Conservation (phyloP, 2,113 vertebrate genomes). For the Paracyprichromis sp. region DNA sequence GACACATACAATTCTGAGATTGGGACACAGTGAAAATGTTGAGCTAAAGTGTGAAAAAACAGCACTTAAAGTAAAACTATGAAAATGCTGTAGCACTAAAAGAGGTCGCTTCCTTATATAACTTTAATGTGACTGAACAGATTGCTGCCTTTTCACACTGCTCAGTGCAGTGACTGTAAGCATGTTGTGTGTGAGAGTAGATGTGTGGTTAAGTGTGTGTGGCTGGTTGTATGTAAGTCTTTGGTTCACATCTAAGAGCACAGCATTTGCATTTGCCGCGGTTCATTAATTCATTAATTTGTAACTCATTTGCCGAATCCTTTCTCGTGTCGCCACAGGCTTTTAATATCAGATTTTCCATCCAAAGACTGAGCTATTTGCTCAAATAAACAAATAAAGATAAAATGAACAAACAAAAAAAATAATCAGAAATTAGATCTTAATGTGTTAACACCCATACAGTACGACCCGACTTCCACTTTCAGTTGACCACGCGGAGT, state of each 20-base stretch:
- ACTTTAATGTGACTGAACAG: conserved; percentile 21
- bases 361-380: neutral
- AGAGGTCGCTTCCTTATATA: conserved; percentile 8
- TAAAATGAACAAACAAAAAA: neutral
- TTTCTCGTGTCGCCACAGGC: neutral
- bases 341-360: neutral
- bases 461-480: neutral
- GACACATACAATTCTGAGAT: neutral
- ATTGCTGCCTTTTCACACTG: neutral
- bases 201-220: neutral
- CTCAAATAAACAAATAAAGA: neutral
- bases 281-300: neutral
- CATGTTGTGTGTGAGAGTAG: neutral
- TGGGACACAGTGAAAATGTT: neutral
- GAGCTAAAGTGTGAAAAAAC: neutral
- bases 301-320: neutral
- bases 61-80: neutral
- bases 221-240: neutral
- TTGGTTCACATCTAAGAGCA: neutral
- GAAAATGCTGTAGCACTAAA: neutral
- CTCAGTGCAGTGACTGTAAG: neutral
- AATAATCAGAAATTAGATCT: neutral
- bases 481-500: neutral
- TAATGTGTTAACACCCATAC: neutral
- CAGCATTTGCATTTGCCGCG: neutral